Conservation (phyloP, 2,888 invertebrate genomes). For the Diarsia brunnea region DNA sequence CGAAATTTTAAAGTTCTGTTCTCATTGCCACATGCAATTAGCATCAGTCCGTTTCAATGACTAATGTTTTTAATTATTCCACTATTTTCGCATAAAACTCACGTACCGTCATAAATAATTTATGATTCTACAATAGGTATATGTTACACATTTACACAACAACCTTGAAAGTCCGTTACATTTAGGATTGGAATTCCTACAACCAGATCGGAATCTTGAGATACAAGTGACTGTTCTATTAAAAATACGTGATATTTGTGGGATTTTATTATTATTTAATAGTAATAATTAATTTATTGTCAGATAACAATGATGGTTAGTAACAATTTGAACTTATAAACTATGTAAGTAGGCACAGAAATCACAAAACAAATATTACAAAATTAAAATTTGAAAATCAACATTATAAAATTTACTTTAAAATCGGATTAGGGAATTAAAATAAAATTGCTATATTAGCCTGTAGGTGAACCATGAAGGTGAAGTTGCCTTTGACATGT, state of each 20-base stretch:
- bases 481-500: background rate
- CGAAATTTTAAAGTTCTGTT: background rate
- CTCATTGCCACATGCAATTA: background rate
- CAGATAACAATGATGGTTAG: no score
- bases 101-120: slow-evolving; percentile 22
- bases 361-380: no score
- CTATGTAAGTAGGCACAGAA: no score
- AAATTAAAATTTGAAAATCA: no score
- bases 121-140: slow-evolving; percentile 14
- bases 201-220: slow-evolving; percentile 26
- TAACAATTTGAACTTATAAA: no score
- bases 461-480: no score
- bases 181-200: slow-evolving; percentile 46
- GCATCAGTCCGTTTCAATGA: background rate
- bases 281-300: no score
- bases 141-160: slow-evolving; percentile 21
- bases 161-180: slow-evolving; percentile 48
- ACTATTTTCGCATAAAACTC: background rate
- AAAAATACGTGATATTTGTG: background rate
- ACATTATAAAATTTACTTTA: no score
- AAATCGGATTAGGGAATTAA: no score
- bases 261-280: no score
- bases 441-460: no score
- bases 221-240: slow-evolving; percentile 16
- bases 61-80: background rate